phyloP scores from a whole-genome alignment of 2,888 invertebrate species.

The Trimorus sp. region DNA sequence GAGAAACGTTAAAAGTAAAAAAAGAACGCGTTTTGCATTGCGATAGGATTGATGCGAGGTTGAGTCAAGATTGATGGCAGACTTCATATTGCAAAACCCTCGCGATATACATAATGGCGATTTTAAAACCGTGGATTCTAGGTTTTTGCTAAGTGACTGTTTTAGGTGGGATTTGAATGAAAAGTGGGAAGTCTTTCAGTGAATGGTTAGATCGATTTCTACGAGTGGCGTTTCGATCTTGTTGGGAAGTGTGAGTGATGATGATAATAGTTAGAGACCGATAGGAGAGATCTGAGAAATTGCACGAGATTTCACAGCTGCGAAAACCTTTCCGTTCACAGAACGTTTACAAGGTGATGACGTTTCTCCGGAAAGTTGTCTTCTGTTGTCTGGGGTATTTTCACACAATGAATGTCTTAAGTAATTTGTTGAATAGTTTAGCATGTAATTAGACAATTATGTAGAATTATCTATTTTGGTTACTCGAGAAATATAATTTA shows the following conservation, averaged over 20 bases:
- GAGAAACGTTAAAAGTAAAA: neutral
- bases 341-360: constrained; percentile 14
- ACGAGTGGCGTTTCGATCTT: neutral
- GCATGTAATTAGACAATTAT: too few species aligned
- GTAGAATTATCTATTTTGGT: too few species aligned
- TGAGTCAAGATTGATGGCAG: constrained; percentile 21
- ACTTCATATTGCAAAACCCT: neutral
- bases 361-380: neutral
- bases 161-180: too few species aligned
- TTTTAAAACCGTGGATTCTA: neutral
- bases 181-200: too few species aligned
- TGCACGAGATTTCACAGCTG: constrained; percentile 30
- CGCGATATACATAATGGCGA: neutral
- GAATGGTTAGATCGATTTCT: constrained; percentile 22
- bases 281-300: constrained; percentile 20
- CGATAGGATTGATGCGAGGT: constrained; percentile 17
- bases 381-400: too few species aligned
- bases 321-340: constrained; percentile 30
- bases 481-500: too few species aligned
- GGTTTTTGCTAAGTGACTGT: too few species aligned
- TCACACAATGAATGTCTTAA: too few species aligned
- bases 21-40: constrained; percentile 5
- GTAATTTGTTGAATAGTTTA: too few species aligned
- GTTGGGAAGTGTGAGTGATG: too few species aligned
- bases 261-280: constrained; percentile 12